Evolutionary conservation across 2,113 vertebrate species (phyloP).

Genomic region (Platycercus adscitus): DNA sequence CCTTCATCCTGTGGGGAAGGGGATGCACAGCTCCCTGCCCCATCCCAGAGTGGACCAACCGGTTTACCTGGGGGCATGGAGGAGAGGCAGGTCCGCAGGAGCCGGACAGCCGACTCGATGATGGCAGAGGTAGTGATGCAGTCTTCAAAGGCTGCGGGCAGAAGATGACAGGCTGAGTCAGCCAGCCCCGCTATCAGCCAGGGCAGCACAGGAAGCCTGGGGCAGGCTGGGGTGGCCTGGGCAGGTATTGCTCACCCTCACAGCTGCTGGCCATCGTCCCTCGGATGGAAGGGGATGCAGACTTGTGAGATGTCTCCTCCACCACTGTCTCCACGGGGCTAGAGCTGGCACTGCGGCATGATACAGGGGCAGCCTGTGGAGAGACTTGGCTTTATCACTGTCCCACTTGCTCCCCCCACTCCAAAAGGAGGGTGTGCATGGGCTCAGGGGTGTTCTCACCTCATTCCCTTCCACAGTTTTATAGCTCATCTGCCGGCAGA

Average conservation of each 20-base stretch:
- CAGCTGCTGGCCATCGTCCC: conserved; percentile 89
- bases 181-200: not conserved
- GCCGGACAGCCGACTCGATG: conserved; percentile 85
- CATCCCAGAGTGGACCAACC: not conserved
- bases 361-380: conserved; percentile 71
- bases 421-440: accelerated
- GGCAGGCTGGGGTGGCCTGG: not conserved
- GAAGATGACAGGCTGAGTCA: conserved; percentile 24
- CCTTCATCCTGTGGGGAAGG: not conserved
- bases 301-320: conserved; percentile 90
- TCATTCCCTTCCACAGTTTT: conserved; percentile 86
- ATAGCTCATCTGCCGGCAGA: conserved; percentile 89
- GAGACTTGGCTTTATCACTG: not conserved
- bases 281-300: conserved; percentile 82
- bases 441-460: conserved; percentile 40
- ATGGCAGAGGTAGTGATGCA: conserved; percentile 84
- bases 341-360: conserved; percentile 74
- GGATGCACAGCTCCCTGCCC: not conserved
- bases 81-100: conserved; percentile 87
- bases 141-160: conserved; percentile 87
- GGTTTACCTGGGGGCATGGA: conserved; percentile 90
- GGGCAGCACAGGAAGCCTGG: not conserved
- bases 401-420: not conserved
- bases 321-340: conserved; percentile 84
- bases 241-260: conserved; percentile 81